These are phyloP conservation scores for Callithrix jacchus DNA, from an alignment of 2,113 vertebrate species.

Conservation along the genomic window DNA sequence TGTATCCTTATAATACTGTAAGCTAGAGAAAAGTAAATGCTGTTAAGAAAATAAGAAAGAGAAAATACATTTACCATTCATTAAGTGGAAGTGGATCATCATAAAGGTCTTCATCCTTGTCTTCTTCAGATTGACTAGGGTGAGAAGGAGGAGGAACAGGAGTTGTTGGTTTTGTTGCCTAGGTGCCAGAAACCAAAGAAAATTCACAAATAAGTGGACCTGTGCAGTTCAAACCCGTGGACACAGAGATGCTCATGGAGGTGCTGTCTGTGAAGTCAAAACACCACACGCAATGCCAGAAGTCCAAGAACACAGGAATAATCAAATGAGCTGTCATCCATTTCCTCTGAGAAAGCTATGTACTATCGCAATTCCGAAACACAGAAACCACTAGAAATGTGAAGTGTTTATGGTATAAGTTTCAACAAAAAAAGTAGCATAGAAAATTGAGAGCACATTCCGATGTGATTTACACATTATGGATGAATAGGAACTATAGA, in stretches of 20 bases:
- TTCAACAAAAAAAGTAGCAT: background rate
- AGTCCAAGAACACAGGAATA: background rate
- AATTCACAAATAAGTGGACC: background rate
- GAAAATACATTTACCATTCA: background rate
- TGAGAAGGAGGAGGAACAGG: background rate
- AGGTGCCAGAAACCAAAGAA: background rate
- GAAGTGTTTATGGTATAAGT: background rate
- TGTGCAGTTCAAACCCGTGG: background rate
- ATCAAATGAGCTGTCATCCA: background rate
- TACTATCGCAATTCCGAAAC: background rate
- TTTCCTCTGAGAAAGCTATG: background rate
- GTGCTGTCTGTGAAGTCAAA: background rate
- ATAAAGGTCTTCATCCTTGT: too few relatives aligned
- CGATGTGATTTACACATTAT: background rate
- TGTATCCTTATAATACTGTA: background rate
- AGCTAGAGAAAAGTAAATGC: background rate
- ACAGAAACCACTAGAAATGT: background rate
- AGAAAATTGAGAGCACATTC: slow-evolving; percentile 16
- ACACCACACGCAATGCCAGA: background rate
- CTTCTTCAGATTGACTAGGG: background rate
- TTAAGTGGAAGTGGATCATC: too few relatives aligned
- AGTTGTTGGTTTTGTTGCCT: background rate
- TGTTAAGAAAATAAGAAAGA: background rate
- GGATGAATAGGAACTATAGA: background rate
- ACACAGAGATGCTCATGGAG: background rate